These are phyloP conservation scores for Melanotus villosus DNA, from an alignment of 2,888 invertebrate genomes.

Conservation along the genomic window DNA sequence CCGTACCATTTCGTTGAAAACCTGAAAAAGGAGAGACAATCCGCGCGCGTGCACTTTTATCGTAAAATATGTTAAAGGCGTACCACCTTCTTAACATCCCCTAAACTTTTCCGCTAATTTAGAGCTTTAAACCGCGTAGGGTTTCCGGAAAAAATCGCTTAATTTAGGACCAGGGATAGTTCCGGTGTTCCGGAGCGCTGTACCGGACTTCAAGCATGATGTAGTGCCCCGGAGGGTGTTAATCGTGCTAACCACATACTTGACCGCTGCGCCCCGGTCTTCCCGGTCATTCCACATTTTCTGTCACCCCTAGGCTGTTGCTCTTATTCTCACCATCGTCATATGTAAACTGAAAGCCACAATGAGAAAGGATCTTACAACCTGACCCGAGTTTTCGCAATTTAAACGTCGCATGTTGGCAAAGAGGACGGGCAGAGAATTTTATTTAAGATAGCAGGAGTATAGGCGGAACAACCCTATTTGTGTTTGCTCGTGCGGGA, in stretches of 20 bases:
- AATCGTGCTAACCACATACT: conserved; percentile 46
- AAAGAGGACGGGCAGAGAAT: conserved; percentile 1
- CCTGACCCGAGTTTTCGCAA: conserved; percentile 31
- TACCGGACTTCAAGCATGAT: conserved; percentile 39
- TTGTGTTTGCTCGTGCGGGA: too few relatives aligned
- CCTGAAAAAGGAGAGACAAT: background rate
- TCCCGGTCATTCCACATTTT: conserved; percentile 26
- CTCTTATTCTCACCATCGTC: conserved; percentile 34
- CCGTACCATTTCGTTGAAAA: conserved; percentile 4
- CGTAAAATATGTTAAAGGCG: background rate
- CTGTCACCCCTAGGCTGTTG: conserved; percentile 28
- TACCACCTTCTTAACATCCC: background rate
- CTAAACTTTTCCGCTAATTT: conserved; percentile 9
- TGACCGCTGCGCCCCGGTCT: conserved; percentile 37
- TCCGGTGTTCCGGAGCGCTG: conserved; percentile 33
- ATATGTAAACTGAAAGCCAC: conserved; percentile 32
- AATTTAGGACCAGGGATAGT: conserved; percentile 34
- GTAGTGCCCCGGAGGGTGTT: conserved; percentile 44
- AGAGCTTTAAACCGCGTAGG: background rate
- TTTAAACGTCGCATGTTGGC: conserved; percentile 21
- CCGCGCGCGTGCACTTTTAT: background rate
- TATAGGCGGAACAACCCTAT: background rate
- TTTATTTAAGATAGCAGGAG: background rate
- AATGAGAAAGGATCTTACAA: conserved; percentile 31
- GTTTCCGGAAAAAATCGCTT: conserved; percentile 17